Evolutionary conservation across 2,888 invertebrate species (phyloP).

Genomic region (Leptinotarsa peninsularis): DNA sequence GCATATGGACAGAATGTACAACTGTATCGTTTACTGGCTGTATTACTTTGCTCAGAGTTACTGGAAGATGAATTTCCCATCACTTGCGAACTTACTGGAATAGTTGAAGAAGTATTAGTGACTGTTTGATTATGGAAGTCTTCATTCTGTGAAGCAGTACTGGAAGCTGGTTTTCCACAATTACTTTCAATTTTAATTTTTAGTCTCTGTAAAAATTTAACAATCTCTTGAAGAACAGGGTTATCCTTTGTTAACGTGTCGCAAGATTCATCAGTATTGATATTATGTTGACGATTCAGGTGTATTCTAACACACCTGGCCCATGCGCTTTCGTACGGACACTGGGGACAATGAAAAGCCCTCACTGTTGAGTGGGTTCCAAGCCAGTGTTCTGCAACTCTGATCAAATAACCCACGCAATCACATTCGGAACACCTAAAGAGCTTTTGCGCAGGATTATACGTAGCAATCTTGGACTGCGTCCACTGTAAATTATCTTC

Average conservation of each 20-base stretch:
- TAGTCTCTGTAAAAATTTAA: constrained; percentile 76
- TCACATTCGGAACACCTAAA: constrained; percentile 83
- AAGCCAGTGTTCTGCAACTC: constrained; percentile 83
- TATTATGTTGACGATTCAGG: constrained; percentile 78
- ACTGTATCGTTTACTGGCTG: constrained; percentile 77
- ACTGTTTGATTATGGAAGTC: constrained; percentile 49
- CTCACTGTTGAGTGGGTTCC: constrained; percentile 78
- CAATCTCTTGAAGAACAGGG: constrained; percentile 80
- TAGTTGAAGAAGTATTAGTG: constrained; percentile 39
- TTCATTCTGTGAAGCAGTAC: constrained; percentile 41
- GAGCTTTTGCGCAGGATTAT: constrained; percentile 80
- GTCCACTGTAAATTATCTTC: constrained; percentile 81
- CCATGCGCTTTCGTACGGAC: constrained; percentile 82
- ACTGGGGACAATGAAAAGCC: constrained; percentile 75
- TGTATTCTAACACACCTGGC: constrained; percentile 81
- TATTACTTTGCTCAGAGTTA: constrained; percentile 48
- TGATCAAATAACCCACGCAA: constrained; percentile 79
- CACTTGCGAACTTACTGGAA: constrained; percentile 47
- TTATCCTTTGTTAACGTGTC: constrained; percentile 77
- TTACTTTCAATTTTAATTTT: constrained; percentile 72
- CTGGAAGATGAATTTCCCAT: constrained; percentile 50
- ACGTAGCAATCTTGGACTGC: constrained; percentile 83
- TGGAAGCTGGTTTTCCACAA: constrained; percentile 61
- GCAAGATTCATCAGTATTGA: constrained; percentile 70
- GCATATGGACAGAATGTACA: constrained; percentile 92